Base-by-base conservation (phyloP, 2,888 invertebrate genomes). In the Maniola hyperantus region DNA sequence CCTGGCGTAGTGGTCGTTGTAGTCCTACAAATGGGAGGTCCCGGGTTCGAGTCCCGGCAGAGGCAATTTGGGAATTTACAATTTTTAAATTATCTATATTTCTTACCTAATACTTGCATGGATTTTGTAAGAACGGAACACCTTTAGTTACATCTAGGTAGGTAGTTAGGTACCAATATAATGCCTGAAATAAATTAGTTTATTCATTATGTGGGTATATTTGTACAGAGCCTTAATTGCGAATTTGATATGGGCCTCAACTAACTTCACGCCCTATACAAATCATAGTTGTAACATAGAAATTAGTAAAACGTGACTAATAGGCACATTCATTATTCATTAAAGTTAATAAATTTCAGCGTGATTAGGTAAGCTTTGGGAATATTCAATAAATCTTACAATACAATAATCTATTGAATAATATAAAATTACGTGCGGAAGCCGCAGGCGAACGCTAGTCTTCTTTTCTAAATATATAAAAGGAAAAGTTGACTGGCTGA, bases 291-390 rank as follows among this genome's bases (percentile, higher is more conserved):
- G 68, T 68, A 66, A 61, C 62, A 44, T 68, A 70, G 68, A 70
- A 70, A 70, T 70, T 70, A 70, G 68, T 62, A 62, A 64, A 70
- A 68, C 68, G 64, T 68, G 70, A 68, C 64, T 64, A 66, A 70
- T 68, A 20, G 6, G 11, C 18, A 63, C 70, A 68, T 70, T 68
- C 65, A 66, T 70, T 70, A 70, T 70, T 70, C 68, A 70, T 68
- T 70, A 70, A 61, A 64, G 64, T 70, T 68, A 64, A 70, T 70
- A 70, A 70, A 70, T 70, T 70, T 61, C 64, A 58, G n/a, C 48
- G 64, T 60, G 64, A 66, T 70, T 68, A 48, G 44, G 58, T 64
- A 70, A 61, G 51, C 54, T 48, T 66, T 18, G 54, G 34, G 66
- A 20, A 42, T 61, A 58, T 53, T 64, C 44, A 53, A 67, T 55